These are phyloP conservation scores for Physeter macrocephalus DNA, from an alignment of 2,113 vertebrate species.

Conservation along the genomic window DNA sequence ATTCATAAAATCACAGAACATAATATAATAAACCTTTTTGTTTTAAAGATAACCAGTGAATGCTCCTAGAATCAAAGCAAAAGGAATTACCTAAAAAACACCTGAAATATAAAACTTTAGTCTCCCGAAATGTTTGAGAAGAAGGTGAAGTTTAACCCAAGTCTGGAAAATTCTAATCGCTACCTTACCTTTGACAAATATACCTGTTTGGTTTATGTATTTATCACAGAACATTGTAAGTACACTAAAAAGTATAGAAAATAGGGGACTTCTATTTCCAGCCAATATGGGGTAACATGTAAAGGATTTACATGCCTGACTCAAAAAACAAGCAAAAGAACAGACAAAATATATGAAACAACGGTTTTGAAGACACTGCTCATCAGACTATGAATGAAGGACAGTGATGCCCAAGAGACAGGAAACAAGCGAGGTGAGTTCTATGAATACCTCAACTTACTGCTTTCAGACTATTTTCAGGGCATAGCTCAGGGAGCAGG, in stretches of 20 bases:
- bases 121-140: neutral
- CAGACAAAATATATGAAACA: neutral
- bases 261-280: neutral
- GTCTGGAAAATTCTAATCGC: neutral
- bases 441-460: neutral
- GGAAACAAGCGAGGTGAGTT: neutral
- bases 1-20: constrained; percentile 23
- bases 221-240: constrained; percentile 29
- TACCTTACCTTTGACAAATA: neutral
- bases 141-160: constrained; percentile 1
- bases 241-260: neutral
- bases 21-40: constrained; percentile 34
- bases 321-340: neutral
- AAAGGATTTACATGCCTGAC: neutral
- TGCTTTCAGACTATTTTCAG: neutral
- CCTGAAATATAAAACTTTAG: neutral
- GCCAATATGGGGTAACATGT: neutral
- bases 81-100: neutral
- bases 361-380: neutral
- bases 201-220: neutral
- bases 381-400: neutral
- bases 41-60: constrained; percentile 35
- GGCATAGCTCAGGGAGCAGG: neutral
- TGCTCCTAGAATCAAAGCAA: constrained; percentile 8
- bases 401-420: neutral